These are phyloP conservation scores for Escarpia spicata DNA, from an alignment of 2,888 invertebrate genomes.

Conservation along the genomic window DNA sequence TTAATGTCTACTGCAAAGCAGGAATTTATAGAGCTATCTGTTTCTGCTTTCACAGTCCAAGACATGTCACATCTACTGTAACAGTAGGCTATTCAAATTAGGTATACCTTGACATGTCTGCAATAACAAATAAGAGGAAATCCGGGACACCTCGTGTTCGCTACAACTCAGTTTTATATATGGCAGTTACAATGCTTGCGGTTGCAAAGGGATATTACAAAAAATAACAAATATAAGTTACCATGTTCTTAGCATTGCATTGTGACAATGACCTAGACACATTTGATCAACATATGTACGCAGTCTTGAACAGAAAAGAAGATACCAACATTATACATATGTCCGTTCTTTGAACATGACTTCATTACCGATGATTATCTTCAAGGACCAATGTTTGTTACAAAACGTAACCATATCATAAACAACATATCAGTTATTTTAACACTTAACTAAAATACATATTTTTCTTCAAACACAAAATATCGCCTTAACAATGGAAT, in stretches of 20 bases:
- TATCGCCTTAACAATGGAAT: background rate
- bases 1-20: no score
- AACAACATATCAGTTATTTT: background rate
- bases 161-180: background rate
- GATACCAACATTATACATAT: background rate
- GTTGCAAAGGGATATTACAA: background rate
- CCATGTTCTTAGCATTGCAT: background rate
- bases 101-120: background rate
- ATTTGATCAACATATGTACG: background rate
- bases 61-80: no score
- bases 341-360: background rate
- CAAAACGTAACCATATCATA: background rate
- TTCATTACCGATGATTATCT: background rate
- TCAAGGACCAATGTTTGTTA: background rate
- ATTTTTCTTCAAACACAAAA: background rate
- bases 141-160: background rate
- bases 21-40: no score
- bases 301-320: background rate
- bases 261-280: background rate
- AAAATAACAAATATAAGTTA: background rate
- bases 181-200: background rate
- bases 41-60: no score
- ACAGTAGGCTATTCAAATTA: background rate
- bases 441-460: background rate
- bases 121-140: background rate